Conservation (phyloP, 2,797 vertebrate genomes). For the Danio tinwini region DNA sequence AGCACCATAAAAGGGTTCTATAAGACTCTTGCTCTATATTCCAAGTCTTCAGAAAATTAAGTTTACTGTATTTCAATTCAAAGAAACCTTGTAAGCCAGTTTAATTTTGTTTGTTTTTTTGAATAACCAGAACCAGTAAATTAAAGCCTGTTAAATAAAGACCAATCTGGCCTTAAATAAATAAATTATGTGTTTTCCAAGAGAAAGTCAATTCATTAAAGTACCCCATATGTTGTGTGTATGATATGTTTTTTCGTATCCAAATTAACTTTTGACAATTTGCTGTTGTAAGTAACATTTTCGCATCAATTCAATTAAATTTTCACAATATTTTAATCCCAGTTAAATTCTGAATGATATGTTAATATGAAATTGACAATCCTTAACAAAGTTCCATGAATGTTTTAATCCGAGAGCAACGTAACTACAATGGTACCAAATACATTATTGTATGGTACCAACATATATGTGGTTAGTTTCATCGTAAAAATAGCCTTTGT, state of each 20-base stretch:
- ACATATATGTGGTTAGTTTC: constrained; percentile 15
- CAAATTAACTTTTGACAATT: too few relatives aligned
- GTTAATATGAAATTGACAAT: neutral
- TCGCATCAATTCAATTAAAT: too few relatives aligned
- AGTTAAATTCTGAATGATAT: neutral
- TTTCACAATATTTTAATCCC: neutral
- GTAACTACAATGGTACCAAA: neutral
- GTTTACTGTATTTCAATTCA: neutral
- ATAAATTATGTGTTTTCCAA: neutral
- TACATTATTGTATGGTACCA: neutral
- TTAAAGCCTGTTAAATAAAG: too few relatives aligned
- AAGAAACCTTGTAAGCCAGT: neutral
- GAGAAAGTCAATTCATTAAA: constrained; percentile 2
- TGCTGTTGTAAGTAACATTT: too few relatives aligned
- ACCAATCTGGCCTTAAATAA: too few relatives aligned
- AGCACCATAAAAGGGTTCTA: constrained; percentile 12
- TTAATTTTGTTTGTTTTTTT: constrained; percentile 8
- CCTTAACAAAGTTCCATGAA: neutral
- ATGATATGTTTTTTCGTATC: neutral
- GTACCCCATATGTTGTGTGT: neutral
- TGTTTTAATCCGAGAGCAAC: neutral
- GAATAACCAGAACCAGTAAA: neutral
- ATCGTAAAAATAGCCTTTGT: constrained; percentile 22
- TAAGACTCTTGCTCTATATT: neutral
- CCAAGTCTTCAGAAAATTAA: neutral